phyloP scores from a whole-genome alignment of 2,113 vertebrate species.

The Grammomys surdaster region DNA sequence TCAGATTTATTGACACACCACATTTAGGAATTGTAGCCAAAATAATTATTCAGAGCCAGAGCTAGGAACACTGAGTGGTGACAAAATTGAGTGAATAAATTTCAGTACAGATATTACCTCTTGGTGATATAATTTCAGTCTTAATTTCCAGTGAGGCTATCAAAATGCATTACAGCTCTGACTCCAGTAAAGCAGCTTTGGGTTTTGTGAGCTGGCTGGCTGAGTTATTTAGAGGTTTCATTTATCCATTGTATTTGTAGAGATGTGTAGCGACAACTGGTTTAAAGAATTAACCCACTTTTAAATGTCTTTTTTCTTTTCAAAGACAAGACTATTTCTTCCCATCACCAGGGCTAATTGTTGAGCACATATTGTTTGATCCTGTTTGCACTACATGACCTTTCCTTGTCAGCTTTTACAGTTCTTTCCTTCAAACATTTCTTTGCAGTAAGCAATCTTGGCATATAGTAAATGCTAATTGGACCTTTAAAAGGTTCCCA shows the following conservation, averaged over 20 bases:
- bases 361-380: constrained; percentile 50
- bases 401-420: constrained; percentile 70
- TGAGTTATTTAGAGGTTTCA: constrained; percentile 55
- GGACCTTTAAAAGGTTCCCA: constrained; percentile 69
- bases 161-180: constrained; percentile 48
- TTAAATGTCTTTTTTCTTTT: constrained; percentile 60
- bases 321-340: constrained; percentile 37
- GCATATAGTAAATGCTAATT: constrained; percentile 71
- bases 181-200: constrained; percentile 49
- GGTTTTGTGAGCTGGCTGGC: constrained; percentile 24
- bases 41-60: constrained; percentile 36
- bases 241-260: constrained; percentile 30
- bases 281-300: constrained; percentile 68
- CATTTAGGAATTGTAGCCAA: constrained; percentile 44
- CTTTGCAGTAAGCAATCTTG: constrained; percentile 67
- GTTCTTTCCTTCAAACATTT: constrained; percentile 61
- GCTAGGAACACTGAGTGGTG: constrained; percentile 6
- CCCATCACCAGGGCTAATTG: constrained; percentile 31
- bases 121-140: constrained; percentile 47
- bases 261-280: constrained; percentile 61
- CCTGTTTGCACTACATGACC: constrained; percentile 71
- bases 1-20: constrained; percentile 44
- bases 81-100: constrained; percentile 24
- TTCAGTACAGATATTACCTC: constrained; percentile 27
- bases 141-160: constrained; percentile 62